These are phyloP conservation scores for Poeciliopsis paucimaculata DNA, from an alignment of 2,797 vertebrate species.

Conservation along the genomic window DNA sequence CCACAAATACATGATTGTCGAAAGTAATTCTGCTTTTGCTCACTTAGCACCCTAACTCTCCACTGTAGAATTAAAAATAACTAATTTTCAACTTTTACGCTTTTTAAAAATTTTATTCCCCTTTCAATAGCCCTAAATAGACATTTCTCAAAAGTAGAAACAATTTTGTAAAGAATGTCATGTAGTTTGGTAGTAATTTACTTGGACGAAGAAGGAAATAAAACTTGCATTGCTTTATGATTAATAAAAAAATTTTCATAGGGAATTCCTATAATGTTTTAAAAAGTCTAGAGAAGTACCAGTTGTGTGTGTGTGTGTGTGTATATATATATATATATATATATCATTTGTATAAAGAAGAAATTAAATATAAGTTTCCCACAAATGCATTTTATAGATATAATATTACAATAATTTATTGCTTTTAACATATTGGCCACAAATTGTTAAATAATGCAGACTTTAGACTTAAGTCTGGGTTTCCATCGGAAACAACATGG, in stretches of 20 bases:
- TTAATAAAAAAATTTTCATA: background rate
- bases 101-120: background rate
- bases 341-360: background rate
- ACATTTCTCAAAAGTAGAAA: background rate
- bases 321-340: background rate
- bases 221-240: background rate
- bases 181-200: background rate
- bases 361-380: background rate
- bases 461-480: background rate
- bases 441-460: background rate
- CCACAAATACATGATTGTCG: background rate
- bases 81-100: background rate
- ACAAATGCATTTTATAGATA: background rate
- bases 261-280: background rate
- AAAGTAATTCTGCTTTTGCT: background rate
- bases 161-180: background rate
- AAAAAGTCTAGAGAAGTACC: background rate
- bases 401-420: background rate
- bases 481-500: background rate
- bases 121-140: background rate
- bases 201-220: background rate
- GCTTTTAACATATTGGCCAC: background rate
- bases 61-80: background rate
- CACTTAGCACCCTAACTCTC: background rate
- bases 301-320: too few relatives aligned